phyloP scores from a whole-genome alignment of 1,140 invertebrate genomes.

The Adoxophyes honmai region DNA sequence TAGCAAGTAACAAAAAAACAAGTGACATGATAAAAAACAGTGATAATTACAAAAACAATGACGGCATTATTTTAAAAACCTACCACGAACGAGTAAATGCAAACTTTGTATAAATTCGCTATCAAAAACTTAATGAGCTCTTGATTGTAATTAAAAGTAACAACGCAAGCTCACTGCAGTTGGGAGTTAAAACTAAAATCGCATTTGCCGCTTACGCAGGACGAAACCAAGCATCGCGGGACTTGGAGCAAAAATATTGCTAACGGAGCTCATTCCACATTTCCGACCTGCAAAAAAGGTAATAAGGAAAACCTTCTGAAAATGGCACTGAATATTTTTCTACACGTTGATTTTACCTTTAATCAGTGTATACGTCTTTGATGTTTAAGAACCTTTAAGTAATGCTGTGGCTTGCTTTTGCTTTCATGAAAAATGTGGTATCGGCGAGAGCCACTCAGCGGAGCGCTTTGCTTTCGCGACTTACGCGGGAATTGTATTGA shows the following conservation, averaged over 20 bases:
- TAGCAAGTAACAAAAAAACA: too few species aligned
- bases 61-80: too few species aligned
- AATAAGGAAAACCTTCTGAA: conserved; percentile 20
- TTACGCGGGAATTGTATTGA: conserved; percentile 9
- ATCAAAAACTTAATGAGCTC: too few species aligned
- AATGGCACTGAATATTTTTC: conserved; percentile 23
- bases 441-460: neutral
- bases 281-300: conserved; percentile 16
- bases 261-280: conserved; percentile 4
- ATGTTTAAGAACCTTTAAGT: conserved; percentile 24
- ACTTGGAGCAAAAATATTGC: conserved; percentile 6
- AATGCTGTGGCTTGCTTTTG: conserved; percentile 19
- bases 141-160: too few species aligned
- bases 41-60: too few species aligned
- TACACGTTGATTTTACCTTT: conserved; percentile 23
- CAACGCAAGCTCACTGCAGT: too few species aligned
- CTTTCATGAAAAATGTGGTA: conserved; percentile 2
- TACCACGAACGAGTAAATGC: too few species aligned
- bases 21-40: too few species aligned
- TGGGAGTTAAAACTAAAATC: conserved; percentile 9
- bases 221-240: neutral
- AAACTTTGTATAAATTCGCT: too few species aligned
- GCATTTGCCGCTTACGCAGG: neutral
- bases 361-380: conserved; percentile 25
- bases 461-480: conserved; percentile 17